phyloP scores from a whole-genome alignment of 2,113 vertebrate species.

The Phaethon lepturus region DNA sequence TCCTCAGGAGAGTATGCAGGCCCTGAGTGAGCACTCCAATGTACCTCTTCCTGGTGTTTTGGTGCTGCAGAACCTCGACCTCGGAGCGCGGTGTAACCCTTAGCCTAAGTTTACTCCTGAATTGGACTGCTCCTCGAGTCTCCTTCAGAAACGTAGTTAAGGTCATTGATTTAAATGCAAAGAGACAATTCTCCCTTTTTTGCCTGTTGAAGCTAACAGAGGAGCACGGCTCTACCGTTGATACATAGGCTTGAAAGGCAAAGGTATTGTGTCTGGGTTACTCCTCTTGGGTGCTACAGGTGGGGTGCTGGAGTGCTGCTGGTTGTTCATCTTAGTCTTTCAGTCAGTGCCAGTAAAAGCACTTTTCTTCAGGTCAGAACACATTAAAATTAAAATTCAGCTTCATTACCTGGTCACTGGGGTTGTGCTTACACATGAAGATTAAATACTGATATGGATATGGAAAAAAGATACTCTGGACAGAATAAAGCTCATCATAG shows the following conservation, averaged over 20 bases:
- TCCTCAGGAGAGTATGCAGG: background rate
- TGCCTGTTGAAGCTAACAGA: background rate
- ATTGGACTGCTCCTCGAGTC: background rate
- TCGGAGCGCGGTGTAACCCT: rapidly evolving
- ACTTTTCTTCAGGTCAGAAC: background rate
- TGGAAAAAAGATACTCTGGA: background rate
- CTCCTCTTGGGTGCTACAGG: background rate
- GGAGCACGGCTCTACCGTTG: background rate
- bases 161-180: background rate
- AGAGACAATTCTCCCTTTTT: background rate
- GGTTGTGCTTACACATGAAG: background rate
- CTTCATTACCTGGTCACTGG: background rate
- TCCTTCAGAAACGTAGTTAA: background rate
- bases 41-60: background rate
- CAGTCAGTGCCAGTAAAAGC: background rate
- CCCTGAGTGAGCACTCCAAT: rapidly evolving
- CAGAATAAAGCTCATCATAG: background rate
- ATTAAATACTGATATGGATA: background rate
- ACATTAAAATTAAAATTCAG: background rate
- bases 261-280: background rate
- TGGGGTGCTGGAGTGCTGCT: background rate
- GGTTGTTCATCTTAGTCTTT: background rate
- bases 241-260: background rate
- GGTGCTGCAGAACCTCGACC: background rate
- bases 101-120: background rate